Evolutionary conservation across 2,888 invertebrate genomes (phyloP).

Genomic region (Oscheius sp.): DNA sequence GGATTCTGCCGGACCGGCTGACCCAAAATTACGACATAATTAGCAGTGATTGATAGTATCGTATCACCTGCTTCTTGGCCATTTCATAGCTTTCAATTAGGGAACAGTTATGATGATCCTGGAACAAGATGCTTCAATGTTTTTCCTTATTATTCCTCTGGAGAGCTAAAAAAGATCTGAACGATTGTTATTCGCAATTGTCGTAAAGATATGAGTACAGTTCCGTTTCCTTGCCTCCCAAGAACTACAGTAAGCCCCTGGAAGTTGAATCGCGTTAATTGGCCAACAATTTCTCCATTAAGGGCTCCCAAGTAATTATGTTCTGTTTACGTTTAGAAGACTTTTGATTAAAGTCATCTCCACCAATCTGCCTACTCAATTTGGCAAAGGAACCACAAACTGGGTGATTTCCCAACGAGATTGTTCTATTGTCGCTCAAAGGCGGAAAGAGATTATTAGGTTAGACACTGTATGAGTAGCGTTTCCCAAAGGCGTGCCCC

Average conservation of each 20-base stretch:
- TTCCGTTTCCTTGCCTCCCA: no score
- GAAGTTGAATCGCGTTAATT: constrained; percentile 34
- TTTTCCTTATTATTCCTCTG: no score
- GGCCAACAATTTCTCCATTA: constrained; percentile 35
- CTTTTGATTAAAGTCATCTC: constrained; percentile 36
- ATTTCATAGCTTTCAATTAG: no score
- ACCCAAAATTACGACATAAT: constrained; percentile 28
- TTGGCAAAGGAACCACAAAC: background rate
- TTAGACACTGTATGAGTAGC: constrained; percentile 2
- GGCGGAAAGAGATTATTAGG: constrained; percentile 31
- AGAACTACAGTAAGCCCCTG: constrained; percentile 17
- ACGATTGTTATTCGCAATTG: no score
- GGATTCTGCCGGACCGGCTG: constrained; percentile 22
- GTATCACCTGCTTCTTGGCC: background rate
- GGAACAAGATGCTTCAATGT: no score
- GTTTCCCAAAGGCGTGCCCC: constrained; percentile 16
- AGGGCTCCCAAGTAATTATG: constrained; percentile 33
- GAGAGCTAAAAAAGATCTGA: no score
- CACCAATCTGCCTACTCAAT: constrained; percentile 23
- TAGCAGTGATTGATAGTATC: constrained; percentile 18
- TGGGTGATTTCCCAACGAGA: constrained; percentile 2
- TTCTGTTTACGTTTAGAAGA: constrained; percentile 33
- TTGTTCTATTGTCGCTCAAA: constrained; percentile 3
- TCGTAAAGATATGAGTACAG: no score
- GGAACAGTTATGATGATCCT: no score